Conservation (phyloP, 1,140 invertebrate species). For the Neelides sp. region DNA sequence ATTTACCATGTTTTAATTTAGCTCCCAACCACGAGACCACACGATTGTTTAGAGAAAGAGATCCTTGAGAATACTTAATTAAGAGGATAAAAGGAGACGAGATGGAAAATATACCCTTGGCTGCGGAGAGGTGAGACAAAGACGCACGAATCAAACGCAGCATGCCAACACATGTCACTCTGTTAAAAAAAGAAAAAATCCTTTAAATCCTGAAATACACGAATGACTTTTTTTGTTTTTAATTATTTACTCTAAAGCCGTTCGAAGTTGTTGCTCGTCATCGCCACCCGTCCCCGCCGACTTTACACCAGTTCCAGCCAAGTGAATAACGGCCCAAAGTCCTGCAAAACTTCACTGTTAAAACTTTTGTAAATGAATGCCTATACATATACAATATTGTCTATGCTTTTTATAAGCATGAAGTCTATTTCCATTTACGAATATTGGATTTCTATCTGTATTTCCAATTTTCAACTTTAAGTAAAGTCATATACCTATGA, state of each 20-base stretch:
- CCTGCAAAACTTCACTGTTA: conserved; percentile 47
- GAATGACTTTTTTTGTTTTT: no score
- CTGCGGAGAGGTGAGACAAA: conserved; percentile 49
- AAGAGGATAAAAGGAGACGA: no score
- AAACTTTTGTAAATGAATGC: not conserved
- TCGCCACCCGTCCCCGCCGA: conserved; percentile 36
- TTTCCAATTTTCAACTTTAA: no score
- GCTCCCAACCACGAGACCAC: not conserved
- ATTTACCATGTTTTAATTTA: not conserved
- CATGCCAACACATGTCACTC: conserved; percentile 57
- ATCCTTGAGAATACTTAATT: not conserved
- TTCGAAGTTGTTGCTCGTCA: conserved; percentile 54
- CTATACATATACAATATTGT: not conserved
- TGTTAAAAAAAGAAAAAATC: no score
- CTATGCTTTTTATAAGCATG: not conserved
- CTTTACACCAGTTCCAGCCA: conserved; percentile 54
- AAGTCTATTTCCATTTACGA: not conserved
- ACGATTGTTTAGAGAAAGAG: not conserved
- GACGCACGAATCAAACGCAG: conserved; percentile 59
- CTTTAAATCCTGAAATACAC: no score
- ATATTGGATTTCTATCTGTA: no score
- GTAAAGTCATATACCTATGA: no score
- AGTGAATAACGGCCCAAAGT: conserved; percentile 68
- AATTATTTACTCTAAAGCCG: conserved; percentile 41
- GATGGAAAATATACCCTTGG: conserved; percentile 41